A percentile compares a stretch with the other conserved stretches of the same genome.
These are phyloP conservation scores for Clarias laeviceps DNA, from an alignment of 2,797 vertebrate species.

Conservation along the genomic window DNA sequence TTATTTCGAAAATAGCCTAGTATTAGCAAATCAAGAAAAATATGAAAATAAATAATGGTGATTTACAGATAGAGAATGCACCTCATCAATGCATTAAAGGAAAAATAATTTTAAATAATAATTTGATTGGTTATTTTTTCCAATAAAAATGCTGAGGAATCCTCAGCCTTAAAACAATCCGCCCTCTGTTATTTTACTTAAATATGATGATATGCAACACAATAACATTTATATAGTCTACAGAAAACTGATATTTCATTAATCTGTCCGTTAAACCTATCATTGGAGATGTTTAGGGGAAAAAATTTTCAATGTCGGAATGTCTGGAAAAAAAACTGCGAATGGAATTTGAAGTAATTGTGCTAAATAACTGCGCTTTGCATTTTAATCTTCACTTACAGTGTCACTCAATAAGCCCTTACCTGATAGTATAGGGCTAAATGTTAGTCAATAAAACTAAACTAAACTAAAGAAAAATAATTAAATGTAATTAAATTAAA, in stretches of 20 bases:
- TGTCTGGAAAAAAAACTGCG: not conserved
- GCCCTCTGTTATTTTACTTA: not conserved
- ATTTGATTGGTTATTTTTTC: not conserved
- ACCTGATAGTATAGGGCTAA: not conserved
- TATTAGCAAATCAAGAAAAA: not conserved
- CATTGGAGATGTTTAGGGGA: not conserved
- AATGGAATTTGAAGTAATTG: not conserved
- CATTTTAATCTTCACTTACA: not conserved
- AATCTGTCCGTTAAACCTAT: not conserved
- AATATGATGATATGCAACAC: not conserved
- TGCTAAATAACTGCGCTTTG: not conserved
- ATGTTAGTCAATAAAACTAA: not conserved
- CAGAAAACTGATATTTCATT: not conserved
- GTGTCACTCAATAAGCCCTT: not conserved
- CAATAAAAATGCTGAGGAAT: not conserved
- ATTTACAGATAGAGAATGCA: not conserved
- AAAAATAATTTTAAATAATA: not conserved
- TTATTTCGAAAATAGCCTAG: not conserved
- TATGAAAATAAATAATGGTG: not conserved
- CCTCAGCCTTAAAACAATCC: not conserved
- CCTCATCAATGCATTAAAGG: no score
- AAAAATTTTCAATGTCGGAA: not conserved
- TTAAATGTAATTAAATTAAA: not conserved
- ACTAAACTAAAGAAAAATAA: not conserved
- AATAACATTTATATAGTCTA: not conserved